These are phyloP conservation scores for Nasonia vitripennis DNA, from an alignment of 1,140 invertebrate species.

Conservation along the genomic window DNA sequence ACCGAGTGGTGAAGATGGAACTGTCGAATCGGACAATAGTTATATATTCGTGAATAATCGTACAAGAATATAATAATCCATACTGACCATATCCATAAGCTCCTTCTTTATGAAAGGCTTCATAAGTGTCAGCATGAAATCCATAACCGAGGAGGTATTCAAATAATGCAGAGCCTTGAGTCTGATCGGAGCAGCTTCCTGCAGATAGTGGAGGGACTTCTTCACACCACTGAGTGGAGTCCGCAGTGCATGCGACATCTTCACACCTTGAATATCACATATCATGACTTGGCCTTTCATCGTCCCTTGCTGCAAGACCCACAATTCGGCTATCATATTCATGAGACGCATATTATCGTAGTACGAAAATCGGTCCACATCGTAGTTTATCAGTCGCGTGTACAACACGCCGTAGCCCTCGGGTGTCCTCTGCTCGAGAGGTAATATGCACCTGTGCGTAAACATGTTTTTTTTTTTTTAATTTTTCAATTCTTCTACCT, in stretches of 20 bases:
- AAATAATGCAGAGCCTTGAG: slow-evolving; percentile 82
- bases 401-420: slow-evolving; percentile 77
- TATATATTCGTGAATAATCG: too few species aligned
- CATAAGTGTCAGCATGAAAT: slow-evolving; percentile 80
- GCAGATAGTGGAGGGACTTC: slow-evolving; percentile 79
- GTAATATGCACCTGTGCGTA: slow-evolving; percentile 28
- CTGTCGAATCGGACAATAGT: slow-evolving; percentile 58
- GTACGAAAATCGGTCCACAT: slow-evolving; percentile 78
- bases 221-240: slow-evolving; percentile 78
- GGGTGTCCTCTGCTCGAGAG: slow-evolving; percentile 69
- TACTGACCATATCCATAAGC: slow-evolving; percentile 76
- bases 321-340: slow-evolving; percentile 78
- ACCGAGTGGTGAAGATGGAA: slow-evolving; percentile 68
- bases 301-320: slow-evolving; percentile 76
- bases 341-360: slow-evolving; percentile 72
- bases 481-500: too few species aligned
- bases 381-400: slow-evolving; percentile 74
- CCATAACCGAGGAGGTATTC: slow-evolving; percentile 81
- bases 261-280: slow-evolving; percentile 77
- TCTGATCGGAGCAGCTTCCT: slow-evolving; percentile 80
- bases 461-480: neutral
- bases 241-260: slow-evolving; percentile 77
- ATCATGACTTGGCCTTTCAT: slow-evolving; percentile 77
- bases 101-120: slow-evolving; percentile 84
- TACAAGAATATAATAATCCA: too few species aligned